A percentile compares a stretch with the other conserved stretches of the same genome.
These are phyloP conservation scores for Tanypteryx hageni DNA, from an alignment of 2,888 invertebrate genomes.

Conservation along the genomic window DNA sequence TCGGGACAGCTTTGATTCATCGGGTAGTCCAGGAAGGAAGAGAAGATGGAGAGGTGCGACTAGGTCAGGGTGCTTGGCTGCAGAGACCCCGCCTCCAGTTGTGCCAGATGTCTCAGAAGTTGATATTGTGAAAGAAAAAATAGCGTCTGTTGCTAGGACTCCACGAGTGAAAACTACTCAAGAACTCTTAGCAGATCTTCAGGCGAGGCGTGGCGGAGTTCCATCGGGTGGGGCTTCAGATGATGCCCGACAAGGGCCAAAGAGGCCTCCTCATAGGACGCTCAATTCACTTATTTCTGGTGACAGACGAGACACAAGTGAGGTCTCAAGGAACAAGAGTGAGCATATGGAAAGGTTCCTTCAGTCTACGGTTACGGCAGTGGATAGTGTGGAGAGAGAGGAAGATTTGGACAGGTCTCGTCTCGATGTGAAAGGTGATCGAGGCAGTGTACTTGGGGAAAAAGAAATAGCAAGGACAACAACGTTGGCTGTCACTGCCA, in stretches of 20 bases:
- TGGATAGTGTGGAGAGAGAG: slow-evolving; percentile 69
- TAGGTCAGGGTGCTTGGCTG: slow-evolving; percentile 45
- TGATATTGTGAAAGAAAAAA: slow-evolving; percentile 78
- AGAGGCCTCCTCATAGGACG: slow-evolving; percentile 67
- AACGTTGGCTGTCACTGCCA: slow-evolving; percentile 1
- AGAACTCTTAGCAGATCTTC: slow-evolving; percentile 87
- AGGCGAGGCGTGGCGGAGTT: slow-evolving; percentile 78
- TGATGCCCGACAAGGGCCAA: slow-evolving; percentile 72
- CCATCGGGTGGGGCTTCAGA: slow-evolving; percentile 74
- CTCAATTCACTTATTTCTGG: slow-evolving; percentile 58
- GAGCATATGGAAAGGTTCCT: slow-evolving; percentile 74
- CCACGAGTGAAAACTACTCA: slow-evolving; percentile 86
- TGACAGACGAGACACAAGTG: slow-evolving; percentile 65
- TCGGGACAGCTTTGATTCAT: slow-evolving; percentile 70
- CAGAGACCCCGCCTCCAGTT: slow-evolving; percentile 39
- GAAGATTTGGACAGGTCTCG: slow-evolving; percentile 68
- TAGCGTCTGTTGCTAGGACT: slow-evolving; percentile 79
- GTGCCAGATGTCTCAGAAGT: slow-evolving; percentile 73
- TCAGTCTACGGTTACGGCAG: slow-evolving; percentile 70
- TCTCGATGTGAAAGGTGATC: slow-evolving; percentile 34
- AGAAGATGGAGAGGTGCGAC: slow-evolving; percentile 39
- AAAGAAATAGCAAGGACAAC: slow-evolving; percentile 40
- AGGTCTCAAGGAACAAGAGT: slow-evolving; percentile 73
- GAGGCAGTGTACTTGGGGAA: slow-evolving; percentile 20
- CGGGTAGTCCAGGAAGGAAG: slow-evolving; percentile 49